These are phyloP conservation scores for Calephelis perditalis DNA, from an alignment of 2,888 invertebrate species.

Conservation along the genomic window DNA sequence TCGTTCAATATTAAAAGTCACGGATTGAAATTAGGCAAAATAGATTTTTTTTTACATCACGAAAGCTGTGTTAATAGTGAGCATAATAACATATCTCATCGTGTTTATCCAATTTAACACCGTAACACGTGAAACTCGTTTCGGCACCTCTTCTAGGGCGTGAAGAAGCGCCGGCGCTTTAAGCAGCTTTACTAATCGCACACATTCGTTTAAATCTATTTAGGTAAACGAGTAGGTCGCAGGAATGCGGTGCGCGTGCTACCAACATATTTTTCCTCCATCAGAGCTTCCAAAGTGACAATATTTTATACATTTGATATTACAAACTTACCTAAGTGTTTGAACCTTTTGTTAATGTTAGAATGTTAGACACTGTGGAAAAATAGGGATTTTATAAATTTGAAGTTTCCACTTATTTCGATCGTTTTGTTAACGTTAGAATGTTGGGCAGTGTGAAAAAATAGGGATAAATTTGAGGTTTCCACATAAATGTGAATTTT, in stretches of 20 bases:
- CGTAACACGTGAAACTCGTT: constrained; percentile 54
- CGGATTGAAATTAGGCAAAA: constrained; percentile 9
- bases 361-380: too few relatives aligned
- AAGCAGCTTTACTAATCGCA: constrained; percentile 40
- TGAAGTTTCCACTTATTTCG: too few relatives aligned
- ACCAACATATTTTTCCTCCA: neutral
- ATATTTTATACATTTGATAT: neutral
- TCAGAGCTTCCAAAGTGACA: neutral
- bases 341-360: too few relatives aligned
- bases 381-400: too few relatives aligned
- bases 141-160: constrained; percentile 35
- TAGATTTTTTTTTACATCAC: neutral
- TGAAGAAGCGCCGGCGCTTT: constrained; percentile 37
- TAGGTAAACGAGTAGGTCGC: constrained; percentile 50
- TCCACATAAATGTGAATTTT: too few relatives aligned
- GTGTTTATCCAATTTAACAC: constrained; percentile 51
- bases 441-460: too few relatives aligned
- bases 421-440: too few relatives aligned
- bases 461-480: too few relatives aligned
- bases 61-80: constrained; percentile 23
- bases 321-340: too few relatives aligned
- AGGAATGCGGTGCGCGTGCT: constrained; percentile 39
- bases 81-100: constrained; percentile 39
- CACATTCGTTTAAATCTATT: constrained; percentile 62
- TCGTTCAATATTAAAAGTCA: neutral